Base-by-base conservation (phyloP, 2,888 invertebrate genomes). In the Oxytorus armatus region DNA sequence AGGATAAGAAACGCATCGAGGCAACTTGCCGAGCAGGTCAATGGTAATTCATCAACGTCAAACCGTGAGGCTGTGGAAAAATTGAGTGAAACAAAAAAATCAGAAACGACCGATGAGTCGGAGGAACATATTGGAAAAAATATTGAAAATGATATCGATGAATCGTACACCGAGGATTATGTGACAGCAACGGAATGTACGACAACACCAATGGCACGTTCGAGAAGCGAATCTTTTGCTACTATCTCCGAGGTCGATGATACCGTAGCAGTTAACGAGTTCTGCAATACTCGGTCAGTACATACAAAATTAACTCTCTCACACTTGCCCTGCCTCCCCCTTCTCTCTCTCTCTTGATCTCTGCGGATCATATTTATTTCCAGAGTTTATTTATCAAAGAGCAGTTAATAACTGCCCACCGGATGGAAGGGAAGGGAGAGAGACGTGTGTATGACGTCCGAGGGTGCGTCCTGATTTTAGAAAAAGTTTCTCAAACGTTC, bases 181-280 rank as follows among this genome's bases (percentile, higher is more conserved):
- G 93, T 94, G 36, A 95, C 95, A 1, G 95, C 95, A 11, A 95
- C 95, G 0, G 95, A 95, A 86, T 94, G 94, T 85, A 95, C 95
- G 53, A 93, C 94, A 3, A 95, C 95, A 29, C 95, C 91, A 25
- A 85, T 88, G 47, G 84, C 85, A 39, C 86, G 88, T 77, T 95
- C 95, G 4, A 92, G 95, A 73, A 95, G 95, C 29, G 95, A 95
- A 18, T 95, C 95, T 1, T 95, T 95, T 90, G 95, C 95, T 86
- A 95, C 95, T 0, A 95, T 95, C 10, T 95, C 95, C 0, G 95
- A 95, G 88, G 94, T 94, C 83, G 95, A 95, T 77, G 93, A 93
- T 47, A 93, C 77, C 77, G 65, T 79, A 73, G 66, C 72, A 70
- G 75, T 82, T 68, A 66, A 73, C 10, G 72, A 77, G 18, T 65